Evolutionary conservation across 2,888 invertebrate genomes (phyloP).

Genomic region (Sericinus montela): DNA sequence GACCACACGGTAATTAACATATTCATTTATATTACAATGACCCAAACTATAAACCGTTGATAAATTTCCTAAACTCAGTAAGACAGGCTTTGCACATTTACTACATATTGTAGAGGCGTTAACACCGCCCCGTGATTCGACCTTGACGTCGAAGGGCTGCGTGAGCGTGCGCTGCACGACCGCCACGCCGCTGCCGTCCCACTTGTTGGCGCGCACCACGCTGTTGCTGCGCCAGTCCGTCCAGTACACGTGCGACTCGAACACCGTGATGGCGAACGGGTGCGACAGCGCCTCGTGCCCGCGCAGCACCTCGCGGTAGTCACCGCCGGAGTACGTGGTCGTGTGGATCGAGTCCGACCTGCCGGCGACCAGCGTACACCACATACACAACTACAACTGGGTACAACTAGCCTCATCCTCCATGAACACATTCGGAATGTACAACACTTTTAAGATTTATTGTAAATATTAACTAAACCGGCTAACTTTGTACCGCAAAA

Average conservation of each 20-base stretch:
- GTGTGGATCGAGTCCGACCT: constrained; percentile 93
- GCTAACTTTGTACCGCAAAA: no score
- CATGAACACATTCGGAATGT: no score
- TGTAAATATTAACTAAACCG: no score
- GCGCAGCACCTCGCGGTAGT: constrained; percentile 83
- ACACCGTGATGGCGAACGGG: constrained; percentile 93
- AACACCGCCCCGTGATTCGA: constrained; percentile 40
- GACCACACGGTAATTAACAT: no score
- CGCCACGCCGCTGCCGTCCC: constrained; percentile 88
- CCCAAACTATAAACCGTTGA: no score
- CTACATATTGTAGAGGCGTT: no score
- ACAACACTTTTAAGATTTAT: no score
- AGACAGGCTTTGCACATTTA: no score
- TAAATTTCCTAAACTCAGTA: no score
- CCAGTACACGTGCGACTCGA: constrained; percentile 94
- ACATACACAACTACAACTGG: no score
- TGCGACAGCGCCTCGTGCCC: constrained; percentile 89
- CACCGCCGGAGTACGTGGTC: constrained; percentile 87
- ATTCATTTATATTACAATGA: no score
- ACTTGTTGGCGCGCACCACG: constrained; percentile 92
- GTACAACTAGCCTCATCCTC: no score
- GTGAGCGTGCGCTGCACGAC: constrained; percentile 90
- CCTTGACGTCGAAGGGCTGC: constrained; percentile 94
- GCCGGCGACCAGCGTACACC: constrained; percentile 18
- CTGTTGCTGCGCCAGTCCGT: constrained; percentile 95